Evolutionary conservation across 2,797 vertebrate genomes (phyloP).

Genomic region (Pseudocheirus occidentalis): DNA sequence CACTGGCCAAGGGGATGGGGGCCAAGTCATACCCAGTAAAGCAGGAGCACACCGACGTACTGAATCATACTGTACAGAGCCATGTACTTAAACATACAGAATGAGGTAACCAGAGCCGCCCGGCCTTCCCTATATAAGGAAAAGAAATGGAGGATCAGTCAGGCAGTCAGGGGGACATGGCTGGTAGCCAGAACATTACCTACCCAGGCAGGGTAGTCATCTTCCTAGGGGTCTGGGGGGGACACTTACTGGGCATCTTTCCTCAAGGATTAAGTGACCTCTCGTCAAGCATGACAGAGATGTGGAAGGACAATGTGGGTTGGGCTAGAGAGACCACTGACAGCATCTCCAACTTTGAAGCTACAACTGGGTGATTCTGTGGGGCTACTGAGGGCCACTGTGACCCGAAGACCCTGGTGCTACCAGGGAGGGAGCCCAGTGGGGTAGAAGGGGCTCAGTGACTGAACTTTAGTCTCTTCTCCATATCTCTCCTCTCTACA

Average conservation of each 20-base stretch:
- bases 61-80: constrained; percentile 88
- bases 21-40: constrained; percentile 87
- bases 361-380: background rate
- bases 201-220: background rate
- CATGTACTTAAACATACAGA: constrained; percentile 90
- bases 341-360: background rate
- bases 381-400: background rate
- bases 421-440: background rate
- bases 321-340: background rate
- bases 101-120: constrained; percentile 86
- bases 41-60: constrained; percentile 86
- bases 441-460: background rate
- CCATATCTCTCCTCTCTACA: background rate
- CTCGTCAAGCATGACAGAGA: no score
- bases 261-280: background rate
- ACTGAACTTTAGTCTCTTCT: background rate
- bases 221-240: background rate
- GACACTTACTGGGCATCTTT: background rate
- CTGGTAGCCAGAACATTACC: background rate
- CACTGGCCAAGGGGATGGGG: constrained; percentile 22
- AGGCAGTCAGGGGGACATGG: background rate
- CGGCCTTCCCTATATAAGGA: constrained; percentile 85
- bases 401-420: background rate
- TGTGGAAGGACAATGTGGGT: background rate
- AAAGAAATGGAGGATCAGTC: background rate